These are phyloP conservation scores for Agrotis puta DNA, from an alignment of 2,888 invertebrate genomes.

Conservation along the genomic window DNA sequence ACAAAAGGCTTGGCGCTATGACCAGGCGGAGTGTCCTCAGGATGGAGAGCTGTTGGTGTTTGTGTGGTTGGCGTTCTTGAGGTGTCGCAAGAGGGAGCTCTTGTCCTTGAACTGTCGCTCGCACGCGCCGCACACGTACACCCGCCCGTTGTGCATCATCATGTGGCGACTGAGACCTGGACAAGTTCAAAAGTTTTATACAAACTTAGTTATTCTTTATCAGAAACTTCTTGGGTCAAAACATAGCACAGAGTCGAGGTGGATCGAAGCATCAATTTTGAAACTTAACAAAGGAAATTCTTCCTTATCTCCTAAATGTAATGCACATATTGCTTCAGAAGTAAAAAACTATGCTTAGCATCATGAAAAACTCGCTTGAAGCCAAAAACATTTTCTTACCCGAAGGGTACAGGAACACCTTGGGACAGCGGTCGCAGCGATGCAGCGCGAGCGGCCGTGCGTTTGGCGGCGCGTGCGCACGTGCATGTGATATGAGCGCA, in stretches of 20 bases:
- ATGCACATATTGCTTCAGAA: too few relatives aligned
- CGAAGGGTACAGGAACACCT: constrained; percentile 78
- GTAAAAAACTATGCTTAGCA: too few relatives aligned
- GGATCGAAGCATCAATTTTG: too few relatives aligned
- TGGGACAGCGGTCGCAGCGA: constrained; percentile 90
- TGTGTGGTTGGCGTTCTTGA: constrained; percentile 66
- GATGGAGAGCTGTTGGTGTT: neutral
- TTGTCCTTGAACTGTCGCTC: constrained; percentile 93
- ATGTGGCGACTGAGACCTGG: constrained; percentile 77
- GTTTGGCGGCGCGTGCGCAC: constrained; percentile 87
- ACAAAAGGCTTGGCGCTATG: neutral
- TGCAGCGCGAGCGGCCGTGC: constrained; percentile 91
- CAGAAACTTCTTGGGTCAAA: too few relatives aligned
- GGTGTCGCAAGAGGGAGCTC: constrained; percentile 93
- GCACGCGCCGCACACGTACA: constrained; percentile 83
- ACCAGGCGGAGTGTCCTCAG: neutral
- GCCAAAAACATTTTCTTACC: constrained; percentile 27
- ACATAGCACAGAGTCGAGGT: too few relatives aligned
- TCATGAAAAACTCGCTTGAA: too few relatives aligned
- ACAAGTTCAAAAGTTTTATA: too few relatives aligned
- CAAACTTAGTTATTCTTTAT: too few relatives aligned
- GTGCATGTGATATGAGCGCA: constrained; percentile 92
- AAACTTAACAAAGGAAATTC: too few relatives aligned
- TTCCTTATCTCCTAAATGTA: too few relatives aligned
- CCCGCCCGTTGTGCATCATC: constrained; percentile 71